Conservation (phyloP, 2,888 invertebrate genomes). For the Lamellibrachia satsuma region DNA sequence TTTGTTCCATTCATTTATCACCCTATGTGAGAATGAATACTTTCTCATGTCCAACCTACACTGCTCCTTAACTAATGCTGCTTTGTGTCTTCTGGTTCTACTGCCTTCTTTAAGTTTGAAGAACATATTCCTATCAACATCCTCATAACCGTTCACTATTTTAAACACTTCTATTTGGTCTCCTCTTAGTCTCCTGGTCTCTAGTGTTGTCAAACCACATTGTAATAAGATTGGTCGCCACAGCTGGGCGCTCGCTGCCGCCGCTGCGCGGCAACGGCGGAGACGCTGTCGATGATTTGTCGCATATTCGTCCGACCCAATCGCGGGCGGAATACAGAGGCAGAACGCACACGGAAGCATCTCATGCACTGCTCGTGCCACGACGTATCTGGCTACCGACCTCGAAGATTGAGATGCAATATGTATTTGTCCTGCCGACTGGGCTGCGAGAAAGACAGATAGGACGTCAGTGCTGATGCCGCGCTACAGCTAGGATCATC, state of each 20-base stretch:
- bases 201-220: too few species aligned
- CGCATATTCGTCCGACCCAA: neutral
- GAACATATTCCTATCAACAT: too few species aligned
- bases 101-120: too few species aligned
- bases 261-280: neutral
- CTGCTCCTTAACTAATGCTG: too few species aligned
- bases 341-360: neutral
- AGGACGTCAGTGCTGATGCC: neutral
- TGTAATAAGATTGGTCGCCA: too few species aligned
- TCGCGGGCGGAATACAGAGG: neutral
- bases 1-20: too few species aligned
- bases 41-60: too few species aligned
- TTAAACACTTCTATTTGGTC: too few species aligned
- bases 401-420: neutral
- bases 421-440: neutral
- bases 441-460: neutral
- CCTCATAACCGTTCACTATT: too few species aligned
- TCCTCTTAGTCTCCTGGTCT: too few species aligned
- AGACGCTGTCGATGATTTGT: neutral
- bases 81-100: too few species aligned
- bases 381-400: neutral
- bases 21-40: too few species aligned
- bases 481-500: neutral
- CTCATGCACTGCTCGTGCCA: neutral
- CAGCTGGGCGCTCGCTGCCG: neutral